Evolutionary conservation across 1,140 invertebrate species (phyloP).

Genomic region (Euglossa dilemma): DNA sequence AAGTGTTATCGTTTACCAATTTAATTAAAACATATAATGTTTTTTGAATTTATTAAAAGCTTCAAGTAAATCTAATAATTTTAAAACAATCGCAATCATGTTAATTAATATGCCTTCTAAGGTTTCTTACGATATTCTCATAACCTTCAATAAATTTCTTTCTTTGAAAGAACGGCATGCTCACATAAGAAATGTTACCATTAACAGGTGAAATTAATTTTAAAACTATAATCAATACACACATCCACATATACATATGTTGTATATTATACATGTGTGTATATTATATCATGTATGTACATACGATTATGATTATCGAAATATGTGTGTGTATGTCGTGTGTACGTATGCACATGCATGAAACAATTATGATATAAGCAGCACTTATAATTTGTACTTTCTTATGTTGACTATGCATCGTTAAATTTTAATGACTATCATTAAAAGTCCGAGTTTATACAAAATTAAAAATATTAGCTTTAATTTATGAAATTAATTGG

Average conservation of each 20-base stretch:
- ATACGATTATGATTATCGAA: too few species aligned
- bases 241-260: too few species aligned
- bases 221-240: neutral
- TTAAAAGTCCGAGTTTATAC: neutral
- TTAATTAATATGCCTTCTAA: conserved; percentile 19
- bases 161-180: neutral
- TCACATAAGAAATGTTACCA: neutral
- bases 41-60: neutral
- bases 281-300: too few species aligned
- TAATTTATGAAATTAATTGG: conserved; percentile 5
- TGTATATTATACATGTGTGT: too few species aligned
- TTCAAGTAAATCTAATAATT: neutral
- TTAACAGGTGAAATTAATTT: neutral
- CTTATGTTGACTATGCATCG: neutral
- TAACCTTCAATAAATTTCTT: conserved; percentile 39
- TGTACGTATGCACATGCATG: too few species aligned
- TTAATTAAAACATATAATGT: neutral
- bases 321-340: too few species aligned
- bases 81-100: neutral
- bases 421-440: neutral
- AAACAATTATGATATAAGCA: neutral
- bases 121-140: neutral
- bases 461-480: neutral
- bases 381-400: neutral
- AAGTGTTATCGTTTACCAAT: neutral